Base-by-base conservation (phyloP, 2,888 invertebrate genomes). In the Cryptocephalus primarius region DNA sequence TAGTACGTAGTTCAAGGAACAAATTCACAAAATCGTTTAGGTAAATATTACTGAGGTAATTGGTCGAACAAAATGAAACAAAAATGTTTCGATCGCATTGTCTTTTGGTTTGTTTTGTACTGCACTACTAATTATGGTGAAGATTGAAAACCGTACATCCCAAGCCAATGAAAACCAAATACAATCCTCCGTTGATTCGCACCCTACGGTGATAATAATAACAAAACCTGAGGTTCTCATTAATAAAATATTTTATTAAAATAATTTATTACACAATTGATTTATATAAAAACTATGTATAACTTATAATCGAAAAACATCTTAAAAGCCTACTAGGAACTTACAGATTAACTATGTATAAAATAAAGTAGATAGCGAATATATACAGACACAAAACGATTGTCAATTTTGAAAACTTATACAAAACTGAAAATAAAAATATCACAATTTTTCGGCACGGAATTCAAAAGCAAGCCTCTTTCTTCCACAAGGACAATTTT, bases 251-350 rank as follows among this genome's bases (percentile, higher is more conserved):
- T 52, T 60, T 59, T 55, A 59, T 58, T 59, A 57, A 58, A 58
- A 60, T 58, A 58, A 56, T 58, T 59, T 57, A 56, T 51, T 58
- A 57, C 54, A 57, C 47, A 58, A 51, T 43, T 54, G 53, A 52
- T 51, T 56, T 36, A 36, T 36, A 36, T 36, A 36, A 36, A 56
- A 56, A 45, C 44, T 51, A 52, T 48, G 51, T 45, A 45, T 47
- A 48, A 45, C 49, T 54, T 49, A 55, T 51, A 55, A 54, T 50
- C 48, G 49, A 48, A 49, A 56, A 55, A 48, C 47, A 49, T 48
- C 57, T 59, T 57, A 56, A 44, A 51, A 41, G 48, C 47, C 57
- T 60, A 58, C 44, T 60, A 60, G 60, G 60, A 60, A 60, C 60
- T 60, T 58, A 59, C 50, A 54, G 22, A 58, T 55, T 55, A 56